Evolutionary conservation across 2,888 invertebrate species (phyloP).

Genomic region (Acanthopleura granulata): DNA sequence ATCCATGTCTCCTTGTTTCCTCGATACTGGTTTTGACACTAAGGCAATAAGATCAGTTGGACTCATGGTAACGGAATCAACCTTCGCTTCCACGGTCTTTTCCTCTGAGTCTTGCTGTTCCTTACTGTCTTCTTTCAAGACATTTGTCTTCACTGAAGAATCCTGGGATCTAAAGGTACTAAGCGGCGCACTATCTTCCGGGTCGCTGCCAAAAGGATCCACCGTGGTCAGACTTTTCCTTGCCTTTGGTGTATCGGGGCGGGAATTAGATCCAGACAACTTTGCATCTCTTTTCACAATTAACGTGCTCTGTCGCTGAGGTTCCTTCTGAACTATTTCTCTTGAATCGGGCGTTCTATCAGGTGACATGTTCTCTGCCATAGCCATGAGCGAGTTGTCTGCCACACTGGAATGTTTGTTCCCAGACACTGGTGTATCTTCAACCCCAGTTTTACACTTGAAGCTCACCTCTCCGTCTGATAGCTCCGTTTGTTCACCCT

Average conservation of each 20-base stretch:
- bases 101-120: not conserved
- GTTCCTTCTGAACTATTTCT: not conserved
- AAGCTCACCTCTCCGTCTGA: not conserved
- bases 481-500: too few species aligned
- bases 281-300: not conserved
- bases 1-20: not conserved
- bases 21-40: not conserved
- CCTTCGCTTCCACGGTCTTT: not conserved
- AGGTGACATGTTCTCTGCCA: not conserved
- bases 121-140: not conserved
- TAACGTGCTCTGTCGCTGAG: slow-evolving; percentile 6
- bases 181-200: not conserved
- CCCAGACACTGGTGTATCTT: not conserved
- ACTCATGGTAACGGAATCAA: not conserved
- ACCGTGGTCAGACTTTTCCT: slow-evolving; percentile 19
- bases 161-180: not conserved
- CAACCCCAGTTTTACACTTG: not conserved
- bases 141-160: not conserved
- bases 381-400: not conserved
- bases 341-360: slow-evolving; percentile 1
- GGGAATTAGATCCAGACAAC: not conserved
- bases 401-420: not conserved
- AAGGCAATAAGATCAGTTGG: not conserved
- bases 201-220: not conserved
- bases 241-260: not conserved